Percentiles rank a stretch among this genome's conserved stretches.
phyloP scores from a whole-genome alignment of 2,113 vertebrate species.

The Gymnorhina tibicen region DNA sequence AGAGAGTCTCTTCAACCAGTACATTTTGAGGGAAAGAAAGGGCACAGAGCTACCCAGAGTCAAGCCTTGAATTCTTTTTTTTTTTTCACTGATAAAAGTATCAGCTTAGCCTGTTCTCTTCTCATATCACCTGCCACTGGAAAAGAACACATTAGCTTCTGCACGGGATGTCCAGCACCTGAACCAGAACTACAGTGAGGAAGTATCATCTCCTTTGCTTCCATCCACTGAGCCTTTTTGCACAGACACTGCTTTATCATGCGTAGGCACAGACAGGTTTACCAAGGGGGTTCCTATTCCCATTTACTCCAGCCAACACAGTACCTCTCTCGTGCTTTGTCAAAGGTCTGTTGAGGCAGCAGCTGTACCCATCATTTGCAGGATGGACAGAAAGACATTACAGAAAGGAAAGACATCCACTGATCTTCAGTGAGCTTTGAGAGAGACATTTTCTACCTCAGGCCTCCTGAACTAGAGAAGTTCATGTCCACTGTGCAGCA shows the following conservation, averaged over 20 bases:
- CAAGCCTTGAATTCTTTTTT: not conserved
- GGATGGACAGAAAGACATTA: not conserved
- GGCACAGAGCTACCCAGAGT: not conserved
- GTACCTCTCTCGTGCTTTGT: not conserved
- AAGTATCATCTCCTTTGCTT: not conserved
- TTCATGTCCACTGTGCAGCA: not conserved
- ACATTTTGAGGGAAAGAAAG: not conserved
- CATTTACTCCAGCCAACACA: not conserved
- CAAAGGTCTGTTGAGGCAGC: not conserved
- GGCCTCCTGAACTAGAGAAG: not conserved
- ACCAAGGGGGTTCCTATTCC: not conserved
- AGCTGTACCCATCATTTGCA: not conserved
- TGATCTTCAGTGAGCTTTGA: not conserved
- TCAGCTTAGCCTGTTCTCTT: not conserved
- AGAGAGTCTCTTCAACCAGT: not conserved
- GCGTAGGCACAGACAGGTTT: not conserved
- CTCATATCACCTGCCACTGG: not conserved
- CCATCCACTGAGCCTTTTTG: not conserved
- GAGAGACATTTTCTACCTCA: rapidly evolving
- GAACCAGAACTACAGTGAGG: not conserved
- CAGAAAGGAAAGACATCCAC: not conserved
- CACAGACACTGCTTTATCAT: not conserved
- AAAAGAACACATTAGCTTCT: not conserved
- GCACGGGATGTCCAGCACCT: not conserved
- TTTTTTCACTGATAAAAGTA: not conserved